Percentiles rank a stretch among this genome's conserved stretches.
These are phyloP conservation scores for Hycleus cichorii DNA, from an alignment of 1,140 invertebrate genomes.

Conservation along the genomic window DNA sequence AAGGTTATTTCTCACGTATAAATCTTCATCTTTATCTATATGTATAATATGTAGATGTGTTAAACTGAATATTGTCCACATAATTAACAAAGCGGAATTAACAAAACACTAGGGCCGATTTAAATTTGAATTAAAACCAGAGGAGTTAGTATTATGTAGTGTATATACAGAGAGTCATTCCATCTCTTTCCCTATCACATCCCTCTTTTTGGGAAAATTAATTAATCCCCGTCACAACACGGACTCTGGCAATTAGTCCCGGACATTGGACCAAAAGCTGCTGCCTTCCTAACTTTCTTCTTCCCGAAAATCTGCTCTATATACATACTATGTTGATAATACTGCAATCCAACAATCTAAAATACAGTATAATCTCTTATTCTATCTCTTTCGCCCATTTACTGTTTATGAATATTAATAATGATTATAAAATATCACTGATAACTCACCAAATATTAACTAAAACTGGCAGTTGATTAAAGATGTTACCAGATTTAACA, in stretches of 20 bases:
- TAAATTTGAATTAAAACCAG: slow-evolving; percentile 39
- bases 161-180: too few relatives aligned
- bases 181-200: too few relatives aligned
- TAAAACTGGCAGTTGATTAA: slow-evolving; percentile 12
- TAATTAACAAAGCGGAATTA: slow-evolving; percentile 40
- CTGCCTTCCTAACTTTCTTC: neutral
- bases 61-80: slow-evolving; percentile 23
- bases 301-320: slow-evolving; percentile 11
- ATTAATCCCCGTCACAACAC: slow-evolving; percentile 40
- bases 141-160: too few relatives aligned
- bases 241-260: slow-evolving; percentile 38
- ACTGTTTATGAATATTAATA: slow-evolving; percentile 18
- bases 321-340: neutral
- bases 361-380: too few relatives aligned
- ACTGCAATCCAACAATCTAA: too few relatives aligned
- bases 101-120: slow-evolving; percentile 39
- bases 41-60: too few relatives aligned
- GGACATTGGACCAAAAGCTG: slow-evolving; percentile 19
- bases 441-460: slow-evolving; percentile 12
- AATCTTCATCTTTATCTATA: too few relatives aligned
- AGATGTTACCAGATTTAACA: neutral
- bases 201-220: slow-evolving; percentile 31
- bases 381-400: neutral
- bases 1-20: too few relatives aligned
- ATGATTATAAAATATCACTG: slow-evolving; percentile 15